A percentile compares a stretch with the other conserved stretches of the same genome.
Conservation (phyloP, 2,113 vertebrate species). For the Pogona vitticeps region DNA sequence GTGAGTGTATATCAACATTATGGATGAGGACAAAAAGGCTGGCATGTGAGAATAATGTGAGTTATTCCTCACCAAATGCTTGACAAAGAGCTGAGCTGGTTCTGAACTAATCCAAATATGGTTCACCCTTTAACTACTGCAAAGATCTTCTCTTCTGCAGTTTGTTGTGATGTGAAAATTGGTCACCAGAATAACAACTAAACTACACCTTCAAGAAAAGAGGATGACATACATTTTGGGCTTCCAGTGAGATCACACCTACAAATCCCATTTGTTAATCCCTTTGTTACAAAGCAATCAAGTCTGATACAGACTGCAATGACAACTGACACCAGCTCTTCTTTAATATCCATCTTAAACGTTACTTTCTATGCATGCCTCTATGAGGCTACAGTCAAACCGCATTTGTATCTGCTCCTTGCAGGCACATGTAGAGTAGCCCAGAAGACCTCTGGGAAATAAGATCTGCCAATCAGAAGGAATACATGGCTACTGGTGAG, state of each 20-base stretch:
- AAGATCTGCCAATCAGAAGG: background rate
- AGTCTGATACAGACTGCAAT: background rate
- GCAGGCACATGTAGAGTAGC: background rate
- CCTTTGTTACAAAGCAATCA: background rate
- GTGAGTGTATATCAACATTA: background rate
- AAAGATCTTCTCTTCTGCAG: background rate
- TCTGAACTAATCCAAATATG: background rate
- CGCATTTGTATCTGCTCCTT: too few relatives aligned
- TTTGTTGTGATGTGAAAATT: background rate
- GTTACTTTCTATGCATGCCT: background rate
- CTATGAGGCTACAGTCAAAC: background rate
- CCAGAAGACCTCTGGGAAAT: background rate
- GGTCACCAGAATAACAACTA: background rate
- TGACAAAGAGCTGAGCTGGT: background rate
- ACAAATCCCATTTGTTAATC: background rate
- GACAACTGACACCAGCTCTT: conserved; percentile 6
- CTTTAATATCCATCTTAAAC: background rate
- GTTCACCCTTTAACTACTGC: background rate
- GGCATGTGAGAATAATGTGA: too few relatives aligned
- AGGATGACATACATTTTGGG: too few relatives aligned
- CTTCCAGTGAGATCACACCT: too few relatives aligned
- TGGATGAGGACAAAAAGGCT: too few relatives aligned
- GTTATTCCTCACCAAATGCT: too few relatives aligned
- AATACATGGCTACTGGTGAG: background rate
- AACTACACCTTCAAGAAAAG: too few relatives aligned